Base-by-base conservation (phyloP, 2,797 vertebrate genomes). In the Chaenodraco wilsoni region DNA sequence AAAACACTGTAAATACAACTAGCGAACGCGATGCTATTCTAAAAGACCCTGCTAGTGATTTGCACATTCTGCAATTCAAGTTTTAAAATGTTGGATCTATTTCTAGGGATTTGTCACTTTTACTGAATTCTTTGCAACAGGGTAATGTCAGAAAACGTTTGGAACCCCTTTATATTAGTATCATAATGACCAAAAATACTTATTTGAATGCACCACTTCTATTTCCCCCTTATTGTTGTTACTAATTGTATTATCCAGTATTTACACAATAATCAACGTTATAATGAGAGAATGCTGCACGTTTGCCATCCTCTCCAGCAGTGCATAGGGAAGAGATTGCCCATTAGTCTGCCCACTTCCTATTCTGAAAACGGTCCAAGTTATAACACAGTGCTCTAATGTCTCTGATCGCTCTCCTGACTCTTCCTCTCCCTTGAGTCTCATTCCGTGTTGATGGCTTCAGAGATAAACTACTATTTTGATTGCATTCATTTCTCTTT, bases 341-440 rank as follows among this genome's bases (percentile, higher is more conserved):
- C 87, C 83, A 92, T 91, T 84, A 86, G 77, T 46, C 43, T 61
- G 55, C 43, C 71, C 81, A 82, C 81, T 89, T 92, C 78, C 89
- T 84, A 75, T 83, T 89, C 69, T 78, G 67, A 91, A 84, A 75
- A 74, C 74, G 69, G 68, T 89, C 84, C 80, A 90, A 88, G 83
- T 87, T 82, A 83, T 79, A 86, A 88, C 74, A 75, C 72, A 62
- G 51, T 44, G 51, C 69, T 85, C 76, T 79, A 83, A 83, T 83
- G 78, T 81, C 84, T 87, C 77, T 85, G 81, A 91, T 74, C 64
- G 76, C 77, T 63, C 82, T 82, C 71, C 66, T 78, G 76, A 74
- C 78, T 74, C 43, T 83, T 27, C 84, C 72, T 75, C 82, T 84
- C 82, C 82, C 82, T 71, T 74, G 68, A 76, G 61, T 79, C 79